Conservation (phyloP, 2,113 vertebrate genomes). For the Ursus arctos region DNA sequence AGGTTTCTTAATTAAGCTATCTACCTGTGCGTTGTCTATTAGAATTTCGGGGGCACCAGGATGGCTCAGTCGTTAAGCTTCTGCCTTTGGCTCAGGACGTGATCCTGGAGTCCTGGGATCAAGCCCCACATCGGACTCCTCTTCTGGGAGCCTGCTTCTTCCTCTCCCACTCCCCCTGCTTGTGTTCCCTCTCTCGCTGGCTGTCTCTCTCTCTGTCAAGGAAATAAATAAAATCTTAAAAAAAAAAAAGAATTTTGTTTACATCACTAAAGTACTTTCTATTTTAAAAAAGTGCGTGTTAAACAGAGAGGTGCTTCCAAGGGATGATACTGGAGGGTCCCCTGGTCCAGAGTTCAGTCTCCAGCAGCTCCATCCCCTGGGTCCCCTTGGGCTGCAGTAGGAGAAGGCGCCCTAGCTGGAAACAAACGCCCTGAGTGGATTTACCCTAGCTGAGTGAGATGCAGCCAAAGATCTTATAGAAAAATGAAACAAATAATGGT, state of each 20-base stretch:
- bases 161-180: too few species aligned
- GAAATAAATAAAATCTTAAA: too few species aligned
- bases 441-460: neutral
- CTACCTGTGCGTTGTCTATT: neutral
- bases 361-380: too few species aligned
- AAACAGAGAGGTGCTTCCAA: neutral
- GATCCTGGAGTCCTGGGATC: too few species aligned
- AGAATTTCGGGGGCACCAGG: neutral
- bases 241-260: neutral
- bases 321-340: too few species aligned
- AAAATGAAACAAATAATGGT: neutral
- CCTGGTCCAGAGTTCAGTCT: neutral
- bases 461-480: neutral
- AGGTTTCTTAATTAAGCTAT: neutral
- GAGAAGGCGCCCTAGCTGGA: fast-evolving
- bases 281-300: neutral
- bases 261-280: neutral
- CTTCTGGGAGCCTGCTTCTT: too few species aligned
- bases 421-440: too few species aligned
- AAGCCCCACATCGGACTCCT: too few species aligned
- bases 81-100: too few species aligned
- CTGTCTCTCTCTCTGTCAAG: too few species aligned
- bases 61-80: too few species aligned
- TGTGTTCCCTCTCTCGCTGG: too few species aligned
- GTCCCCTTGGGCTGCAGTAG: neutral